Conservation (phyloP, 1,140 invertebrate species). For the Drosophila nasuta region DNA sequence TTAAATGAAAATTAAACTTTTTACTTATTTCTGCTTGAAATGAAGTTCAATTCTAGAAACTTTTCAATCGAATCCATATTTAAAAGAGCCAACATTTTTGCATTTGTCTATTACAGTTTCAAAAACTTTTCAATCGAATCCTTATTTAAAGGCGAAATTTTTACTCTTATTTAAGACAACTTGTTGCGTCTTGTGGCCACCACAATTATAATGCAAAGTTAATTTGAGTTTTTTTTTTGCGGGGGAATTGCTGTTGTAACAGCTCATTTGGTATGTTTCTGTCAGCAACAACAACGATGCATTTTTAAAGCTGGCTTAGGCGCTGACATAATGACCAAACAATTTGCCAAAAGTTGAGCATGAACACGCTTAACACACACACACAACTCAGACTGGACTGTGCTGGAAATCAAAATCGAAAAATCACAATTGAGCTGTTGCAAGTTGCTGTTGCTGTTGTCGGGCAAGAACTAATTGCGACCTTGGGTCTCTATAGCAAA, state of each 20-base stretch:
- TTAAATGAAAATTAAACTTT: too few species aligned
- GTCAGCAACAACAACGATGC: slow-evolving; percentile 1
- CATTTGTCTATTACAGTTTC: too few species aligned
- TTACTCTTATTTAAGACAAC: too few species aligned
- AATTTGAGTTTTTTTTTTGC: background rate
- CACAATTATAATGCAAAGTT: background rate
- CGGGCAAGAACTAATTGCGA: slow-evolving; percentile 77
- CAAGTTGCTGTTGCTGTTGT: slow-evolving; percentile 31
- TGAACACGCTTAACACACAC: slow-evolving; percentile 1
- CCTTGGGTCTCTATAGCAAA: slow-evolving; percentile 60
- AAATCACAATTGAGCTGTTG: slow-evolving; percentile 62
- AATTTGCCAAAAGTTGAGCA: slow-evolving; percentile 60
- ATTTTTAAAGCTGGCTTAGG: slow-evolving; percentile 27
- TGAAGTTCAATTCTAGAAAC: too few species aligned
- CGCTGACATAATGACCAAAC: slow-evolving; percentile 71
- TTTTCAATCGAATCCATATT: too few species aligned
- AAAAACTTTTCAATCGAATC: too few species aligned
- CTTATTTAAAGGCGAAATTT: too few species aligned
- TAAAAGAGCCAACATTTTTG: too few species aligned
- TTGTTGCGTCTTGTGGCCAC: too few species aligned
- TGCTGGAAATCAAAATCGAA: slow-evolving; percentile 40
- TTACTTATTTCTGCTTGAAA: too few species aligned
- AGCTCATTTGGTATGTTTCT: background rate
- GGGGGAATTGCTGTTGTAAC: background rate
- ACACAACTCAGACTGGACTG: background rate